A percentile compares a stretch with the other conserved stretches of the same genome.
These are phyloP conservation scores for Eriocheir sinensis DNA, from an alignment of 1,140 invertebrate genomes.

Conservation along the genomic window DNA sequence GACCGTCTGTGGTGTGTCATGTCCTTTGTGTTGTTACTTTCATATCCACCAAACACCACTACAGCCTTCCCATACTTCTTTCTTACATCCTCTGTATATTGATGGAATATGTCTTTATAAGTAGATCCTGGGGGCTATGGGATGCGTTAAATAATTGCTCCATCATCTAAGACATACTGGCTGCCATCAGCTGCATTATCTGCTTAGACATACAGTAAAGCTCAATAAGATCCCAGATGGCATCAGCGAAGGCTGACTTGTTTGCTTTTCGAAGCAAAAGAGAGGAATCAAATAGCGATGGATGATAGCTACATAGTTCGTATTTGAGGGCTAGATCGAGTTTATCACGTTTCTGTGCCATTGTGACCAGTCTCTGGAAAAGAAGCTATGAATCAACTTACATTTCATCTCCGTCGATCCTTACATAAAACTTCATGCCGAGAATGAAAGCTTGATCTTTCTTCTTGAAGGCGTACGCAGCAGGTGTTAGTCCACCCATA, in stretches of 20 bases:
- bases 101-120: too few relatives aligned
- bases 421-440: background rate
- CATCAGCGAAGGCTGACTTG: background rate
- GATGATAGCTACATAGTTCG: background rate
- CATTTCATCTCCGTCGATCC: background rate
- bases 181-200: too few relatives aligned
- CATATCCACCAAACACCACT: too few relatives aligned
- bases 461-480: background rate
- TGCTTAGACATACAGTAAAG: too few relatives aligned
- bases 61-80: too few relatives aligned
- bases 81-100: too few relatives aligned
- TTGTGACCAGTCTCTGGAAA: constrained; percentile 29
- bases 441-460: background rate
- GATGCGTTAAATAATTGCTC: too few relatives aligned
- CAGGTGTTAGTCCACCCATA: background rate
- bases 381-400: background rate
- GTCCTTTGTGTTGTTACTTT: too few relatives aligned
- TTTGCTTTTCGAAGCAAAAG: background rate
- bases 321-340: background rate
- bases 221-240: constrained; percentile 5
- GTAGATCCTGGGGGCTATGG: too few relatives aligned
- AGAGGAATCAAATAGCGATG: constrained; percentile 6
- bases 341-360: too few relatives aligned
- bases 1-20: too few relatives aligned
- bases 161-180: too few relatives aligned